phyloP scores from a whole-genome alignment of 2,113 vertebrate genomes.

The Pitta sordida region DNA sequence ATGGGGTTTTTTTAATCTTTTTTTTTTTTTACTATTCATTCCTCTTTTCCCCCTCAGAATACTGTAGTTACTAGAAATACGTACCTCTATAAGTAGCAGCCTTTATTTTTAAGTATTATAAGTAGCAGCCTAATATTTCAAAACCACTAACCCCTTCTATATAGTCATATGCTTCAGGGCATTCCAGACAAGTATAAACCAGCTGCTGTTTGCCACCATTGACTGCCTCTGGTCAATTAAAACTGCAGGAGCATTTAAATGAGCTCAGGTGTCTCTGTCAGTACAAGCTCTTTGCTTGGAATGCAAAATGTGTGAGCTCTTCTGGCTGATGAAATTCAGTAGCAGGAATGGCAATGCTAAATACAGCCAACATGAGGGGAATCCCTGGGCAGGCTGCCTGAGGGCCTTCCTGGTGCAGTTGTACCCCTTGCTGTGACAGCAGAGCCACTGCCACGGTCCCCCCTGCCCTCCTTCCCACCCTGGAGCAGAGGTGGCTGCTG shows the following conservation, averaged over 20 bases:
- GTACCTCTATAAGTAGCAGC: neutral
- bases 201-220: neutral
- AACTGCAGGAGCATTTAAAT: neutral
- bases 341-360: neutral
- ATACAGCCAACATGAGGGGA: neutral
- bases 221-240: neutral
- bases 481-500: accelerated
- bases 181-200: neutral
- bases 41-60: neutral
- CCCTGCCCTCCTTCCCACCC: neutral
- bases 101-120: too few relatives aligned
- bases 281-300: neutral
- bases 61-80: neutral
- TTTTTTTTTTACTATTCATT: neutral
- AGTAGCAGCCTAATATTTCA: neutral
- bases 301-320: neutral
- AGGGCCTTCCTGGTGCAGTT: neutral
- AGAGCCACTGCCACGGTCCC: neutral
- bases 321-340: neutral
- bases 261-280: neutral
- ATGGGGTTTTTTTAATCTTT: too few relatives aligned
- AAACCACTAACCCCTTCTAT: neutral
- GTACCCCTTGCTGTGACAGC: neutral
- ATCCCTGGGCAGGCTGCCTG: neutral
- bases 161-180: neutral